Conservation (phyloP, 2,888 invertebrate species). For the Hypomecis punctinalis region DNA sequence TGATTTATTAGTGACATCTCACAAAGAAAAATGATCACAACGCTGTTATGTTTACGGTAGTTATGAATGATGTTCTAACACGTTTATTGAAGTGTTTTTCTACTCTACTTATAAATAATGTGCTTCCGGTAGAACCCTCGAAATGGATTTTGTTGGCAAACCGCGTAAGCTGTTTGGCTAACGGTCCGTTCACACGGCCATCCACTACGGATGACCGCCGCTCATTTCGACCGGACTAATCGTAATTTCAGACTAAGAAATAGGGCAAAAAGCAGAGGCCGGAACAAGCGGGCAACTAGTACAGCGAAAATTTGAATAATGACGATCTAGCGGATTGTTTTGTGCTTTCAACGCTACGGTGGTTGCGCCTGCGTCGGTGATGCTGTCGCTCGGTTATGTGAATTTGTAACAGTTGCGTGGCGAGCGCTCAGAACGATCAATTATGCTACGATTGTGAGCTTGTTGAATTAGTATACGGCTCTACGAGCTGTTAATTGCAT, state of each 20-base stretch:
- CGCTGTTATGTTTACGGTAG: conserved; percentile 16
- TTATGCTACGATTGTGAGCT: conserved; percentile 38
- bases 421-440: conserved; percentile 29
- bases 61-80: conserved; percentile 31
- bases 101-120: conserved; percentile 38
- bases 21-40: conserved; percentile 17
- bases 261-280: conserved; percentile 80
- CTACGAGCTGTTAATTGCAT: conserved; percentile 40
- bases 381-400: conserved; percentile 54
- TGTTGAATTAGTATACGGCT: conserved; percentile 35
- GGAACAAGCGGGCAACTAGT: conserved; percentile 83
- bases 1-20: conserved; percentile 28
- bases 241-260: conserved; percentile 82
- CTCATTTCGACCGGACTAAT: conserved; percentile 79
- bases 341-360: conserved; percentile 78
- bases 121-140: conserved; percentile 45
- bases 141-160: conserved; percentile 53
- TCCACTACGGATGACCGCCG: conserved; percentile 79
- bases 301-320: conserved; percentile 84
- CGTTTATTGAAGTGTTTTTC: conserved; percentile 30
- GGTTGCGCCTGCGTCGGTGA: conserved; percentile 56
- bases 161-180: conserved; percentile 72
- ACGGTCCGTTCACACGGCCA: conserved; percentile 81
- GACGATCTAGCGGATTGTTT: conserved; percentile 80
- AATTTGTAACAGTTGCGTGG: conserved; percentile 56